Evolutionary conservation across 1,140 invertebrate species (phyloP).

Genomic region (Calliphora vicina): DNA sequence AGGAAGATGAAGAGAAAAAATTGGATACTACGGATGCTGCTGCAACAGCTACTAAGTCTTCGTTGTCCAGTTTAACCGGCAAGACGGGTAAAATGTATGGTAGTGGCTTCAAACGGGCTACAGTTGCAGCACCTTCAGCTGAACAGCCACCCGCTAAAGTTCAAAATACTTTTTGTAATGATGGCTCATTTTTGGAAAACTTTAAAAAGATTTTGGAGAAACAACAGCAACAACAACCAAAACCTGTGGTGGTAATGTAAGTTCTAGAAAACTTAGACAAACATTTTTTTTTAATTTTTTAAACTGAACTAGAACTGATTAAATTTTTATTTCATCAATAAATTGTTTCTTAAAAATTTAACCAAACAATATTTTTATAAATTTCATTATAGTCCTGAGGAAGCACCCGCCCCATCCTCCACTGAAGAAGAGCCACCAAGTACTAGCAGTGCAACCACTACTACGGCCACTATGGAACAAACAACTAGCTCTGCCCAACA

Average conservation of each 20-base stretch:
- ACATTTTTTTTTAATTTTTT: constrained; percentile 13
- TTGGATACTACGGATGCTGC: constrained; percentile 34
- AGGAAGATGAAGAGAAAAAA: constrained; percentile 41
- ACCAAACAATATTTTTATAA: too few relatives aligned
- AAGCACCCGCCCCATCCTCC: neutral
- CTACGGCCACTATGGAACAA: neutral
- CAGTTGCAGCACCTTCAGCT: constrained; percentile 48
- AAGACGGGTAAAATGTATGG: constrained; percentile 60
- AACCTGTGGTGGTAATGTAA: constrained; percentile 39
- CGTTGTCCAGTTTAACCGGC: constrained; percentile 46
- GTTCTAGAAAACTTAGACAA: too few relatives aligned
- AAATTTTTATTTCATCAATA: too few relatives aligned
- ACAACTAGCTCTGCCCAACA: neutral
- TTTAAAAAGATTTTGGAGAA: constrained; percentile 74
- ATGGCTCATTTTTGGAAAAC: constrained; percentile 79
- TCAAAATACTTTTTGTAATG: constrained; percentile 74
- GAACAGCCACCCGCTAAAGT: constrained; percentile 56
- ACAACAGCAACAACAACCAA: constrained; percentile 61
- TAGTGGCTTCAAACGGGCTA: constrained; percentile 49
- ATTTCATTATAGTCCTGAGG: neutral
- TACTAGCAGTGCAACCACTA: neutral
- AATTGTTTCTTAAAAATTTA: too few relatives aligned
- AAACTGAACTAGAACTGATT: too few relatives aligned
- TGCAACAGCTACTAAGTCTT: constrained; percentile 12
- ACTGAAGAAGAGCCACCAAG: neutral